phyloP scores from a whole-genome alignment of 2,797 vertebrate species.

The Parauchenoglanis punctatus region DNA sequence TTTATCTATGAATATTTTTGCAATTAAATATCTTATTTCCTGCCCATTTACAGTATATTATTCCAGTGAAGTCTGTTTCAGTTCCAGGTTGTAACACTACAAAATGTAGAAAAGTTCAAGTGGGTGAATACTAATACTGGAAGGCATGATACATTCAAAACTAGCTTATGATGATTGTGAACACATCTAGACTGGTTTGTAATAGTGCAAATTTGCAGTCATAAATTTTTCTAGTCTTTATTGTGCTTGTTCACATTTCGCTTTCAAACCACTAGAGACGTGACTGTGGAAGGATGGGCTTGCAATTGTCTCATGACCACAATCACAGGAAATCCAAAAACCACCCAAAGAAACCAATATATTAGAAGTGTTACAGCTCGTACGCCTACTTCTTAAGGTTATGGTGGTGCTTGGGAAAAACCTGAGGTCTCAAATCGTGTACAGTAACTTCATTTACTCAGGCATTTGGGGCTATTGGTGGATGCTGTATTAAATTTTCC shows the following conservation, averaged over 20 bases:
- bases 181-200: not conserved
- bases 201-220: not conserved
- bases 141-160: not conserved
- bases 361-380: not conserved
- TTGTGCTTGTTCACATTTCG: not conserved
- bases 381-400: not conserved
- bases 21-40: not conserved
- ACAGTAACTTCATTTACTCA: not conserved
- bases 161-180: not conserved
- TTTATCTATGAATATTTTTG: not conserved
- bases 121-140: not conserved
- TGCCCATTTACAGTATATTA: not conserved
- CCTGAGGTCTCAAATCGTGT: not conserved
- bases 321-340: slow-evolving; percentile 22
- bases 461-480: not conserved
- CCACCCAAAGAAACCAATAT: slow-evolving; percentile 30
- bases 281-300: not conserved
- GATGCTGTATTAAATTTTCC: not conserved
- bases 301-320: not conserved
- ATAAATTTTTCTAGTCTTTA: not conserved
- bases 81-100: not conserved
- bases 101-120: not conserved
- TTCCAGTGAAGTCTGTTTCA: not conserved
- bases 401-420: not conserved
- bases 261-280: not conserved